These are phyloP conservation scores for Mionectes macconnelli DNA, from an alignment of 2,113 vertebrate genomes.

Conservation along the genomic window DNA sequence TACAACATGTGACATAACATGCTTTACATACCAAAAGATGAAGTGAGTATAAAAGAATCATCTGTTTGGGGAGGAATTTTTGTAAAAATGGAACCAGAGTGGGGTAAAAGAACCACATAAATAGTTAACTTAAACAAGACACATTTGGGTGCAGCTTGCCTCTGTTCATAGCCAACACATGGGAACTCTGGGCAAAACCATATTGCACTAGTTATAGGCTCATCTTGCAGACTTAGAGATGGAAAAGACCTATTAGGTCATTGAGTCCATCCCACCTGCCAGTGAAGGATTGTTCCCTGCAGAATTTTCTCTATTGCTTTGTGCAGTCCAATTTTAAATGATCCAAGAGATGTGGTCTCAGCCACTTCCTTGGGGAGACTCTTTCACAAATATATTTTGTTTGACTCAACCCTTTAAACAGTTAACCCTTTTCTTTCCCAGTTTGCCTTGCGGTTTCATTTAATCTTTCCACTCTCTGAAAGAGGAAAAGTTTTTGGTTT, in stretches of 20 bases:
- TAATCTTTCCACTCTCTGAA: neutral
- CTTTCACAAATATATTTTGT: conserved; percentile 21
- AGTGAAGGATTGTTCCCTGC: conserved; percentile 56
- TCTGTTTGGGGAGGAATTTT: neutral
- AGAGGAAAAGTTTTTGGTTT: neutral
- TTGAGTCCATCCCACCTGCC: conserved; percentile 48
- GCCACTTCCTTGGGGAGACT: conserved; percentile 34
- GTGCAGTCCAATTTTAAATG: conserved; percentile 55
- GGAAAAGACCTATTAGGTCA: conserved; percentile 48
- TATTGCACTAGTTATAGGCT: conserved; percentile 26
- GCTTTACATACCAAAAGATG: neutral
- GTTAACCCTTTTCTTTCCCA: conserved; percentile 47
- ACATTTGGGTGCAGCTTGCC: conserved; percentile 18
- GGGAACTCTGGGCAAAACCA: conserved; percentile 2
- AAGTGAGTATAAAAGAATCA: neutral
- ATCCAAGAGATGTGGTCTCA: conserved; percentile 43
- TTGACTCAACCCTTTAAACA: conserved; percentile 4
- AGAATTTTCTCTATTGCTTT: conserved; percentile 37
- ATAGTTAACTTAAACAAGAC: neutral
- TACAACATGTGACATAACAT: neutral
- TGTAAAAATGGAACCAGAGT: neutral
- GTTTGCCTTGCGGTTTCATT: neutral
- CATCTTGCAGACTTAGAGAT: neutral
- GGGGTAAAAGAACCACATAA: neutral
- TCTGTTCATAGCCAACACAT: neutral